Base-by-base conservation (phyloP, 2,888 invertebrate genomes). In the Byasa hedistus region DNA sequence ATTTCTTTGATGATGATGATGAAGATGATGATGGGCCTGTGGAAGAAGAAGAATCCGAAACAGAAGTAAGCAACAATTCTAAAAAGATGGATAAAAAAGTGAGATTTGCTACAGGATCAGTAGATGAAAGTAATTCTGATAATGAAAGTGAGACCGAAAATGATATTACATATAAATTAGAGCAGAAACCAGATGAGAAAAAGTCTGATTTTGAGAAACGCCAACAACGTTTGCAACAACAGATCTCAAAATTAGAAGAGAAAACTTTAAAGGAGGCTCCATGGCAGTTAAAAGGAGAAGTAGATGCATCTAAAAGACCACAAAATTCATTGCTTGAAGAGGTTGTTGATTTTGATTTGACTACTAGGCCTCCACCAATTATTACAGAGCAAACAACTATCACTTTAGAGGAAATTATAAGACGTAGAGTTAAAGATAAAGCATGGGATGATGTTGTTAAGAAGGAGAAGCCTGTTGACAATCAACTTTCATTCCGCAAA, bases 251-350 rank as follows among this genome's bases (percentile, higher is more conserved):
- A 72, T 85, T 96, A 61, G 97, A 97, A 89, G 92, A 94, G 57
- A 93, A 94, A 73, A 94, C 95, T 0, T 79, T 99, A 39, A 92
- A 93, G 17, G 96, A 97, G 69, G 98, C 98, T 75, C 95, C 97
- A 0, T 99, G 99, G 99, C 97, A 98, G 79, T 85, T 99, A 57
- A 95, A 95, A 80, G 99, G 99, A 69, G 99, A 99, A 93, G 94
- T 97, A 0, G 93, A 94, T 66, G 97, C 95, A 0, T 87, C 92
- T 0, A 93, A 91, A 68, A 92, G 99, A 64, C 99, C 99, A 0
- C 96, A 97, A 82, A 98, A 99, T 89, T 98, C 98, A 1, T 87
- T 99, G 24, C 90, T 99, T 0, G 96, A 98, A 87, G 98, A 99
- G 87, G 94, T 97, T 68, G 93, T 99, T 0, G 96, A 98, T 79